These are phyloP conservation scores for Tetraodon nigroviridis DNA, from an alignment of 2,113 vertebrate species.

Conservation along the genomic window DNA sequence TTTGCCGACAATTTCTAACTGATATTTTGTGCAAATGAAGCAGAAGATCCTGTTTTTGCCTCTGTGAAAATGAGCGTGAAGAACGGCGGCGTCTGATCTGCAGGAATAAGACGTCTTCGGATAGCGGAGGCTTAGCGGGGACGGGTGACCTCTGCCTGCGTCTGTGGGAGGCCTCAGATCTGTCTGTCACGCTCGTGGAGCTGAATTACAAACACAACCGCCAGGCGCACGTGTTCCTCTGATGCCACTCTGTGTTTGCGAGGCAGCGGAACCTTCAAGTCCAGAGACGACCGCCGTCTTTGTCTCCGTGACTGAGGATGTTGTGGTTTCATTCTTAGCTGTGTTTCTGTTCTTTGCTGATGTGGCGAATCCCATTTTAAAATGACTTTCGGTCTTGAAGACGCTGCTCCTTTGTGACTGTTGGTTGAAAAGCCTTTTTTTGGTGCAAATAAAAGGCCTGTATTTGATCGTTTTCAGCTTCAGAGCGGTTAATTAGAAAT, in stretches of 20 bases:
- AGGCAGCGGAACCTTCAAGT: slow-evolving; percentile 16
- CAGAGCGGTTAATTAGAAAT: not conserved
- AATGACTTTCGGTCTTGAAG: slow-evolving; percentile 6
- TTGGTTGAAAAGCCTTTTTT: not conserved
- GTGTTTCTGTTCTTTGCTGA: slow-evolving; percentile 14
- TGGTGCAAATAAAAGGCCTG: not conserved
- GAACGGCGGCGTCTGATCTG: slow-evolving; percentile 17
- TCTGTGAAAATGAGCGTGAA: not conserved
- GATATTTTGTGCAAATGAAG: slow-evolving; percentile 1
- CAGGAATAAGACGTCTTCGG: slow-evolving; percentile 52
- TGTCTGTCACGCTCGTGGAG: slow-evolving; percentile 39
- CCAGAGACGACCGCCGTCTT: slow-evolving; percentile 1
- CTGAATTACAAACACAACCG: slow-evolving; percentile 56
- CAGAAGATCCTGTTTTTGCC: not conserved
- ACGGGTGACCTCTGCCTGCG: slow-evolving; percentile 50
- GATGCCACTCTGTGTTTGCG: slow-evolving; percentile 10
- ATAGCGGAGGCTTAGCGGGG: slow-evolving; percentile 42
- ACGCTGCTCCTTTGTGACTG: not conserved
- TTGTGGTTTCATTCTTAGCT: slow-evolving; percentile 4
- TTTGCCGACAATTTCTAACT: no score
- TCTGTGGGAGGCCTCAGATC: slow-evolving; percentile 63
- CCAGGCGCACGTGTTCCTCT: slow-evolving; percentile 15
- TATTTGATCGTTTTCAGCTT: not conserved
- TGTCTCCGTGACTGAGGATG: not conserved
- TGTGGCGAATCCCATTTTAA: slow-evolving; percentile 20